phyloP scores from a whole-genome alignment of 2,888 invertebrate species.

The Colostygia pectinataria region DNA sequence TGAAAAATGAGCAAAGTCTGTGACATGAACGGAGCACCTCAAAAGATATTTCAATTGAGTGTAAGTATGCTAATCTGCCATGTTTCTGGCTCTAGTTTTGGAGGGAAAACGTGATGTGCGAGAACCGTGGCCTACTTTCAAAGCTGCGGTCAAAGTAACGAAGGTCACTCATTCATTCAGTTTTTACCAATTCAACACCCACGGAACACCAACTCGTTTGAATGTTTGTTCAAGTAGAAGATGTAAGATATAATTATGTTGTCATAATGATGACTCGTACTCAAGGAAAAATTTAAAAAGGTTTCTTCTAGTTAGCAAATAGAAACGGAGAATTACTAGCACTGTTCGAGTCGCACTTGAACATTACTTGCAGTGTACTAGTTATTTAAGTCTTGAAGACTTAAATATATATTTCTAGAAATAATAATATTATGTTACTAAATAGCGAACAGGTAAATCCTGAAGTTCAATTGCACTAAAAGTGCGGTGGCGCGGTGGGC shows the following conservation, averaged over 20 bases:
- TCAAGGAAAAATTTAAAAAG: constrained; percentile 3
- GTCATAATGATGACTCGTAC: constrained; percentile 13
- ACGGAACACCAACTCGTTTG: constrained; percentile 11
- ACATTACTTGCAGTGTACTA: too few relatives aligned
- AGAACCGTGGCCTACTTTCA: constrained; percentile 59
- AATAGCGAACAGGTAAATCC: too few relatives aligned
- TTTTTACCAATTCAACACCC: constrained; percentile 39
- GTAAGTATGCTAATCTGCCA: constrained; percentile 25
- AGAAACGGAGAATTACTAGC: too few relatives aligned
- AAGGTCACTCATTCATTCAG: constrained; percentile 52
- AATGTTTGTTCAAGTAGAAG: constrained; percentile 5
- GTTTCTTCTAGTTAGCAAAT: too few relatives aligned
- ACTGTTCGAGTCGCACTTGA: too few relatives aligned
- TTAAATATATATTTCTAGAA: too few relatives aligned
- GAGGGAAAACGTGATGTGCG: constrained; percentile 39
- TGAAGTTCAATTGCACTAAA: too few relatives aligned
- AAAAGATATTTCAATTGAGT: constrained; percentile 34
- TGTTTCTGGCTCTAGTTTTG: constrained; percentile 30
- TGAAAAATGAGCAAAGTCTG: constrained; percentile 35
- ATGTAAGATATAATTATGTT: constrained; percentile 5
- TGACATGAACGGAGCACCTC: constrained; percentile 21
- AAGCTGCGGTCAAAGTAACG: constrained; percentile 55
- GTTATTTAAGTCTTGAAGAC: too few relatives aligned
- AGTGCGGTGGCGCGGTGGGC: too few relatives aligned
- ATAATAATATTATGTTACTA: too few relatives aligned